Percentiles rank a stretch among this genome's conserved stretches.
phyloP scores from a whole-genome alignment of 2,113 vertebrate species.

The Anguilla japonica region DNA sequence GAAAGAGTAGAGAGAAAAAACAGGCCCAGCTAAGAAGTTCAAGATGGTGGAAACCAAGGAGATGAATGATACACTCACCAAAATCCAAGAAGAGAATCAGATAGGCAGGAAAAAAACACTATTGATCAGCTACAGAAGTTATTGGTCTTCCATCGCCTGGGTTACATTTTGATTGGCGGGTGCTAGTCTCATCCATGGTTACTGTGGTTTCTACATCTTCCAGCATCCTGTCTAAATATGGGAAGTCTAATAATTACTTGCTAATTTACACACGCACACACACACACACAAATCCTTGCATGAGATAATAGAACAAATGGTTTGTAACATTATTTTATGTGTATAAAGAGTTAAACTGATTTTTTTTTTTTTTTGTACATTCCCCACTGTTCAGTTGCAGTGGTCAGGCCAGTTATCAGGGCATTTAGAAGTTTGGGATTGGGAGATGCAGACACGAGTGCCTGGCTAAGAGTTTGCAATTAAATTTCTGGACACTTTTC shows the following conservation, averaged over 20 bases:
- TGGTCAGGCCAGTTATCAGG: too few relatives aligned
- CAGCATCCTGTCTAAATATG: neutral
- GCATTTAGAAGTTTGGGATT: too few relatives aligned
- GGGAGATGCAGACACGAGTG: too few relatives aligned
- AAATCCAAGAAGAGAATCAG: neutral
- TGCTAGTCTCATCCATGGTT: neutral
- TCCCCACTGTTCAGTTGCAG: too few relatives aligned
- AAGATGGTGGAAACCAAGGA: neutral
- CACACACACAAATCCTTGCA: neutral
- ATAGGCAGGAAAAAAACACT: neutral
- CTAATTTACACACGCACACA: neutral
- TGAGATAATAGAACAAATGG: neutral
- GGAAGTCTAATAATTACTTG: neutral
- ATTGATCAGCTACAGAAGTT: neutral
- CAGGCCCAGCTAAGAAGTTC: neutral
- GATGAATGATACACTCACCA: neutral
- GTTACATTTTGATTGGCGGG: neutral
- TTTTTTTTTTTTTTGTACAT: too few relatives aligned
- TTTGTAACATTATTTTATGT: neutral
- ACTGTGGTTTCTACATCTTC: neutral
- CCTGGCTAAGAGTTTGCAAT: too few relatives aligned
- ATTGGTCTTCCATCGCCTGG: neutral
- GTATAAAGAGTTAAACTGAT: neutral
- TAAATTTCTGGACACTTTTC: too few relatives aligned
- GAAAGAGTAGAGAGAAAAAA: neutral